phyloP scores from a whole-genome alignment of 1,140 invertebrate species.

The Coptotermes formosanus region DNA sequence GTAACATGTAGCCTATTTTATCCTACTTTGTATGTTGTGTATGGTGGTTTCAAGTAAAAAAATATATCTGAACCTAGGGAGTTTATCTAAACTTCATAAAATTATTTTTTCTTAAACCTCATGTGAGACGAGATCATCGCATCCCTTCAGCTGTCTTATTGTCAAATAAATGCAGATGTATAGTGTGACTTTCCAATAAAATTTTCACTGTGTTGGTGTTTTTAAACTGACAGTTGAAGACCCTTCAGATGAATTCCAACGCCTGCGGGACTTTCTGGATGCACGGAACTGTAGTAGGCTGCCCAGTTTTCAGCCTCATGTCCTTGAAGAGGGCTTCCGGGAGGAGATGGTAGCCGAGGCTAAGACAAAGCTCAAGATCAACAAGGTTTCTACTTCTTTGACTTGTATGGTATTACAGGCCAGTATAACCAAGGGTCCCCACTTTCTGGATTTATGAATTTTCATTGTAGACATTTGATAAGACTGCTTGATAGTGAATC shows the following conservation, averaged over 20 bases:
- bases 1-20: too few species aligned
- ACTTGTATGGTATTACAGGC: too few species aligned
- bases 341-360: conserved; percentile 77
- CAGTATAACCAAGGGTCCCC: too few species aligned
- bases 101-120: too few species aligned
- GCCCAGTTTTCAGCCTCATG: conserved; percentile 63
- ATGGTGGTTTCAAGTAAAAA: too few species aligned
- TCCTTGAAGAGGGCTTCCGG: conserved; percentile 70
- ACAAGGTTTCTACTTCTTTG: conserved; percentile 52
- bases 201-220: conserved; percentile 34
- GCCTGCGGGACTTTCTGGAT: conserved; percentile 88
- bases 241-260: conserved; percentile 84
- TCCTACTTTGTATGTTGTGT: too few species aligned
- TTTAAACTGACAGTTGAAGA: conserved; percentile 72
- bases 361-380: conserved; percentile 71
- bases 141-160: not conserved
- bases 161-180: not conserved
- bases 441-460: not conserved
- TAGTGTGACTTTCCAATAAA: not conserved
- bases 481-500: too few species aligned
- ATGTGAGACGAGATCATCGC: too few species aligned
- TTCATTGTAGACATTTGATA: not conserved
- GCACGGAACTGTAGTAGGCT: conserved; percentile 67
- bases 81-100: too few species aligned
- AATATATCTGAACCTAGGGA: too few species aligned